phyloP scores from a whole-genome alignment of 2,888 invertebrate species.

The Timema podura region DNA sequence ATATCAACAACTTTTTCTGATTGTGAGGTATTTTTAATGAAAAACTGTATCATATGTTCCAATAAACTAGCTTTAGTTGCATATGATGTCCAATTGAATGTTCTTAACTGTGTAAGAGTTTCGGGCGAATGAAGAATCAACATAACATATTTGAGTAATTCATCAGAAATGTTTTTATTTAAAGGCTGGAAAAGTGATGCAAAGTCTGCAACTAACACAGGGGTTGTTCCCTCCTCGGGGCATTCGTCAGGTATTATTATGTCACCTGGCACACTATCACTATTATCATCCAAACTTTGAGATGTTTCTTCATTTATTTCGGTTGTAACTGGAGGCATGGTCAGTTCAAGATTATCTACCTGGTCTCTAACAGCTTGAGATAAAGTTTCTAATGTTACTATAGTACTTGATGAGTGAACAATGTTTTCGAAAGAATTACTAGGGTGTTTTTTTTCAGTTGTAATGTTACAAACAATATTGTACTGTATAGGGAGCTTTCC shows the following conservation, averaged over 20 bases:
- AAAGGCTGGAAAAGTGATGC: conserved; percentile 10
- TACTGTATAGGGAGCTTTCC: no score
- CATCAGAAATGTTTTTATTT: background rate
- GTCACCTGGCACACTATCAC: background rate
- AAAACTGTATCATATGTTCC: conserved; percentile 1
- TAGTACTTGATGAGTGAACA: no score
- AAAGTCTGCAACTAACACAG: background rate
- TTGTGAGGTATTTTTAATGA: background rate
- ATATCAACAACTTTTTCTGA: conserved; percentile 6
- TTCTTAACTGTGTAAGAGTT: conserved; percentile 5
- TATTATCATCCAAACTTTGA: no score
- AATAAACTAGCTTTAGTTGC: background rate
- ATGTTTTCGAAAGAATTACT: no score
- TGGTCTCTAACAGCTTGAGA: no score
- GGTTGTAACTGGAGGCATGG: no score
- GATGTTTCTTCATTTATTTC: no score
- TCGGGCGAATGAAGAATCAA: background rate
- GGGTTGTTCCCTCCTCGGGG: conserved; percentile 1
- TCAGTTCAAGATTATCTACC: no score
- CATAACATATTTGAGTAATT: background rate
- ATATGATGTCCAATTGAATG: conserved; percentile 9
- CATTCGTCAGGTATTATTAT: conserved; percentile 12
- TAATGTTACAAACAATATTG: no score
- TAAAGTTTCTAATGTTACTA: no score
- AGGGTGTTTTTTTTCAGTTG: no score